phyloP scores from a whole-genome alignment of 2,113 vertebrate genomes.

The Trematocara zebra region DNA sequence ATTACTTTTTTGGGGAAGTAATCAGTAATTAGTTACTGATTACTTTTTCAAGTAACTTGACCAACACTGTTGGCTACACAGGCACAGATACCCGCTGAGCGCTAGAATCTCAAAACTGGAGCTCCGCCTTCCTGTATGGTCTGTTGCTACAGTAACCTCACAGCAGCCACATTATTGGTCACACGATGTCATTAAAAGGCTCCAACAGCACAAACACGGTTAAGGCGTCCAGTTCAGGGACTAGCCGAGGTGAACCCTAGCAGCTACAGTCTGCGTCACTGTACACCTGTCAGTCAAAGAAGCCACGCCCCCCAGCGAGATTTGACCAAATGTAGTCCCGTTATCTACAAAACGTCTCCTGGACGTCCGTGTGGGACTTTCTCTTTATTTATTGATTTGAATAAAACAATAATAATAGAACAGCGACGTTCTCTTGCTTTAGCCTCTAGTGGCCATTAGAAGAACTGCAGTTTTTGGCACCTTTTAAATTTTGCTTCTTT shows the following conservation, averaged over 20 bases:
- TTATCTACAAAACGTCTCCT: background rate
- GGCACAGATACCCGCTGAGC: background rate
- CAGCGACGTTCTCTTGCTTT: background rate
- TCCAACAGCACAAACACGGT: background rate
- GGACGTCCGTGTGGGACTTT: fast-evolving
- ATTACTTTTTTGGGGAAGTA: no score
- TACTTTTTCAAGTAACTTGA: no score
- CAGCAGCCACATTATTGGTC: background rate
- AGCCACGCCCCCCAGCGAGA: background rate
- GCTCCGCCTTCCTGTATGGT: background rate
- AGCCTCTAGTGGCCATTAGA: background rate
- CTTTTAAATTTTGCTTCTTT: fast-evolving
- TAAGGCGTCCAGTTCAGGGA: background rate
- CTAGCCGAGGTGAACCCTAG: background rate
- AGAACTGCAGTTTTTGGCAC: background rate
- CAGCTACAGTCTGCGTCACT: background rate
- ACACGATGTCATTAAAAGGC: background rate
- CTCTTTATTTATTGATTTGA: background rate
- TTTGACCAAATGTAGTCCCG: background rate
- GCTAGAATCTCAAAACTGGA: background rate
- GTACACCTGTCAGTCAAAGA: background rate
- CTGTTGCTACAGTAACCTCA: background rate
- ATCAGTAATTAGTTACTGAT: no score
- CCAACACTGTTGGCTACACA: background rate
- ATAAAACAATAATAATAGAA: background rate